These are phyloP conservation scores for Acleris holmiana DNA, from an alignment of 2,888 invertebrate genomes.

Conservation along the genomic window DNA sequence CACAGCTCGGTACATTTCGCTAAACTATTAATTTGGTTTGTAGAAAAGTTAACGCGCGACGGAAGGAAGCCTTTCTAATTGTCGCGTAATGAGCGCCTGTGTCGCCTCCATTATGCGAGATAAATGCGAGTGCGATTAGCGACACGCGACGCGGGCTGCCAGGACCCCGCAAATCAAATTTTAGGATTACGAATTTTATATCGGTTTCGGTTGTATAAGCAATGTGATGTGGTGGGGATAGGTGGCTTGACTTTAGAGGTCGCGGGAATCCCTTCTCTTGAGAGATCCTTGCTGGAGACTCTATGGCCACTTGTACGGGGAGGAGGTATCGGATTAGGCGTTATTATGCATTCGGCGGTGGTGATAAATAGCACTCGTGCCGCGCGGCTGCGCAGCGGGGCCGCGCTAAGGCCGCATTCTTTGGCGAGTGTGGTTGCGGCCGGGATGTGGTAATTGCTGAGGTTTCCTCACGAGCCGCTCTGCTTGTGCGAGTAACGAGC, in stretches of 20 bases:
- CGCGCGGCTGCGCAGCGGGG: conserved; percentile 45
- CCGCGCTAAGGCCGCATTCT: conserved; percentile 26
- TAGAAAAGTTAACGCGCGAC: conserved; percentile 6
- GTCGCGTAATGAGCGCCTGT: conserved; percentile 20
- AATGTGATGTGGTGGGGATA: too few relatives aligned
- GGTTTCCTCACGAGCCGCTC: conserved; percentile 7
- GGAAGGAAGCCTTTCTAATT: conserved; percentile 20
- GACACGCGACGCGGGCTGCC: conserved; percentile 48
- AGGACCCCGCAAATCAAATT: too few relatives aligned
- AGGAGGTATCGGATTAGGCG: not conserved
- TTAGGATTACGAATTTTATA: too few relatives aligned
- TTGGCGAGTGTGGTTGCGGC: conserved; percentile 11
- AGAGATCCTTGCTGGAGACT: too few relatives aligned
- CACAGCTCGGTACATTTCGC: too few relatives aligned
- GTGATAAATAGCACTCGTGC: conserved; percentile 32
- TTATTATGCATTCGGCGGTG: conserved; percentile 2
- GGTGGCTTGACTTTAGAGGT: too few relatives aligned
- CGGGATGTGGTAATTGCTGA: not conserved
- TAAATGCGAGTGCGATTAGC: conserved; percentile 50
- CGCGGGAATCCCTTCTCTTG: too few relatives aligned
- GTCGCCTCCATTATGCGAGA: conserved; percentile 43
- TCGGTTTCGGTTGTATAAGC: too few relatives aligned
- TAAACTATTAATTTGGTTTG: not conserved
- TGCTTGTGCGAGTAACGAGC: conserved; percentile 1
- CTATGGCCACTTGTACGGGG: too few relatives aligned